Evolutionary conservation across 2,113 vertebrate species (phyloP).

Genomic region (Saimiri boliviensis): DNA sequence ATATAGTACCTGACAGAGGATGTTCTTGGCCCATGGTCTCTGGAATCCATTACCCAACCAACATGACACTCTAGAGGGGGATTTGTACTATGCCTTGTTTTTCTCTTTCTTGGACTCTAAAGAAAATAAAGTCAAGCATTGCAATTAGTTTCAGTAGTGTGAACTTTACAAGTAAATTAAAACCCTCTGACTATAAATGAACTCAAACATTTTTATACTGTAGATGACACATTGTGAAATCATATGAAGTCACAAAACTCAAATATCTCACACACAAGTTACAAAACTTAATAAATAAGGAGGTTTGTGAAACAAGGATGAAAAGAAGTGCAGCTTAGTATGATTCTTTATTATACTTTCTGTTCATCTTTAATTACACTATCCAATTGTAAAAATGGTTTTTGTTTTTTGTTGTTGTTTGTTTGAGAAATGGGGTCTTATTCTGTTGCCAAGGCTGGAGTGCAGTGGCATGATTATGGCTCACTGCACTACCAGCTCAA

Average conservation of each 20-base stretch:
- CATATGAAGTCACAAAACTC: constrained; percentile 75
- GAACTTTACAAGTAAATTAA: constrained; percentile 63
- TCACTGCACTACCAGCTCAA: no score
- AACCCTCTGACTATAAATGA: constrained; percentile 55
- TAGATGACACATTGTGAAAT: constrained; percentile 75
- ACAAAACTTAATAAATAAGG: constrained; percentile 44
- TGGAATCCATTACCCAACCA: constrained; percentile 98
- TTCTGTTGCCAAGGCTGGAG: no score
- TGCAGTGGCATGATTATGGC: no score
- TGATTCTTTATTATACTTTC: not conserved
- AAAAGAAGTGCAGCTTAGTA: constrained; percentile 23
- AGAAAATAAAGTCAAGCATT: constrained; percentile 70
- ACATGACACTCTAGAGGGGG: constrained; percentile 94
- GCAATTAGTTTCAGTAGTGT: constrained; percentile 71
- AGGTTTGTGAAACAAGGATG: not conserved
- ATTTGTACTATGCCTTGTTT: constrained; percentile 94
- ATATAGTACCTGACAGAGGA: constrained; percentile 91
- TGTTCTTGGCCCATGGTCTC: constrained; percentile 91
- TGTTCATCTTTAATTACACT: not conserved
- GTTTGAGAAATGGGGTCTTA: no score
- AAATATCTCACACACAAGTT: constrained; percentile 47
- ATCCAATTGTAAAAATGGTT: not conserved
- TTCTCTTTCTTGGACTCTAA: constrained; percentile 94
- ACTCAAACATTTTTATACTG: constrained; percentile 40
- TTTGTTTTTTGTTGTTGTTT: no score